These are phyloP conservation scores for Drosophila takahashii DNA, from an alignment of 1,140 invertebrate species.

Conservation along the genomic window DNA sequence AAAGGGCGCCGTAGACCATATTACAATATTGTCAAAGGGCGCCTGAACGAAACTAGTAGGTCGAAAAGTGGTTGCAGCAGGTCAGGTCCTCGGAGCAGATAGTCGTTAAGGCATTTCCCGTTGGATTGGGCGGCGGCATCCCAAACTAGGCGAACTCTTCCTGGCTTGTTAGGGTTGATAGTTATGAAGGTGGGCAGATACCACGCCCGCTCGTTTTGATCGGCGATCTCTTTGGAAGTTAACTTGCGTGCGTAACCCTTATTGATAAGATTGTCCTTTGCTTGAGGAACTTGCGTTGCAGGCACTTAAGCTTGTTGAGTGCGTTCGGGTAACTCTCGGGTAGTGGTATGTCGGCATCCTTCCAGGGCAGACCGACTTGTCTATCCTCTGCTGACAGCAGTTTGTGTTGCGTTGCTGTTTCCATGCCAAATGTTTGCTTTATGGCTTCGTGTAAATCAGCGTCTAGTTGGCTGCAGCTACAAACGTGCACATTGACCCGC, in stretches of 20 bases:
- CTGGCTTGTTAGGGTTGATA: background rate
- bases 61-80: too few relatives aligned
- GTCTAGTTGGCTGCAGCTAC: too few relatives aligned
- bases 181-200: background rate
- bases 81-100: too few relatives aligned
- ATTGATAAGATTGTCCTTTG: background rate
- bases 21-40: too few relatives aligned
- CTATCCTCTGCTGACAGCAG: too few relatives aligned
- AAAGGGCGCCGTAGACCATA: too few relatives aligned
- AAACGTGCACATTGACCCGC: background rate
- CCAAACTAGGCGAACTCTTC: background rate
- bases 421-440: background rate
- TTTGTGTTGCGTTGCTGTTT: too few relatives aligned
- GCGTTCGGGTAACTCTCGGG: background rate
- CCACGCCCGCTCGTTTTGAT: background rate
- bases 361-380: background rate
- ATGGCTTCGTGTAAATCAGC: too few relatives aligned
- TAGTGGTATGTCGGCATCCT: background rate
- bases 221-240: background rate
- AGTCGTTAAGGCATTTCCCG: too few relatives aligned
- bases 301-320: background rate
- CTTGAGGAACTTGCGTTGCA: too few relatives aligned
- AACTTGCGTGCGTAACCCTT: background rate
- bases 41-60: too few relatives aligned
- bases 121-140: background rate